Conservation (phyloP, 2,113 vertebrate genomes). For the Cariama cristata region DNA sequence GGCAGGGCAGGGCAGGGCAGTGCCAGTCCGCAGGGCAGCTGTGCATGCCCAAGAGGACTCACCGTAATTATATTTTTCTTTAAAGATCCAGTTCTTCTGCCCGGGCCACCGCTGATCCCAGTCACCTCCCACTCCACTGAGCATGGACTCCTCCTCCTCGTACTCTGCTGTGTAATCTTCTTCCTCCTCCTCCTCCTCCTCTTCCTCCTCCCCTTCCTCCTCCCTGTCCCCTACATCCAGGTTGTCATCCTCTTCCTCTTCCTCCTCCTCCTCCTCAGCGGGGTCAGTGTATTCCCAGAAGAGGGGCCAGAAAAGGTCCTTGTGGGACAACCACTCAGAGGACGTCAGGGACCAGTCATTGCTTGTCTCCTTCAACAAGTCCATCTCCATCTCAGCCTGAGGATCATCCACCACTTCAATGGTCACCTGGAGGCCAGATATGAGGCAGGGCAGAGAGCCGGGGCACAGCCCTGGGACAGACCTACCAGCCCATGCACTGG, state of each 20-base stretch:
- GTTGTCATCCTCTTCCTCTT: constrained; percentile 23
- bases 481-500: neutral
- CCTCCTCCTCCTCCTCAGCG: constrained; percentile 69
- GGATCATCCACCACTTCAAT: constrained; percentile 89
- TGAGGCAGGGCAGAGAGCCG: neutral
- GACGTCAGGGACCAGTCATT: constrained; percentile 82
- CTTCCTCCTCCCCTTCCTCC: constrained; percentile 50
- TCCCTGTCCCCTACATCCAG: constrained; percentile 39
- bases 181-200: constrained; percentile 55
- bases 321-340: constrained; percentile 83
- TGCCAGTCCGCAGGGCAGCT: neutral
- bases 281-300: constrained; percentile 88
- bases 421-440: constrained; percentile 80
- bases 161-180: constrained; percentile 84
- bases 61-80: constrained; percentile 82
- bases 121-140: constrained; percentile 82
- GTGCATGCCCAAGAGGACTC: neutral
- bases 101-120: constrained; percentile 80
- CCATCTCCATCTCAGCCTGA: constrained; percentile 89
- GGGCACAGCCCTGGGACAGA: neutral
- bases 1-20: neutral
- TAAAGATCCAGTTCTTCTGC: constrained; percentile 81
- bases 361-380: constrained; percentile 82
- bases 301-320: constrained; percentile 90
- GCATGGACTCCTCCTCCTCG: constrained; percentile 84